Evolutionary conservation across 1,140 invertebrate genomes (phyloP).

Genomic region (Steinernema khuongi): DNA sequence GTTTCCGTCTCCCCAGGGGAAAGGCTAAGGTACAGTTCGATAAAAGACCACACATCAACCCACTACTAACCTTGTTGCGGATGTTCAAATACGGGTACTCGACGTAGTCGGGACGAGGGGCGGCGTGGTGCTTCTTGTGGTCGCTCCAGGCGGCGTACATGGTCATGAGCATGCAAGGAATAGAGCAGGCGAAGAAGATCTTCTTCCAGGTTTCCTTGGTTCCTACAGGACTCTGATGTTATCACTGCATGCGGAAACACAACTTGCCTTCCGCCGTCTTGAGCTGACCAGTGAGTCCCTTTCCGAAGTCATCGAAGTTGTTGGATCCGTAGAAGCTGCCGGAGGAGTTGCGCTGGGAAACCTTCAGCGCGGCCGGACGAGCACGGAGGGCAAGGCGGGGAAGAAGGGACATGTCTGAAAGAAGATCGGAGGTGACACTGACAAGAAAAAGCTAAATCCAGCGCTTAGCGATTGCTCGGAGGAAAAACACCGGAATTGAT

Average conservation of each 20-base stretch:
- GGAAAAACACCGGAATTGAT: too few relatives aligned
- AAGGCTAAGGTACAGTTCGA: slow-evolving; percentile 30
- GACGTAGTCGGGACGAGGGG: slow-evolving; percentile 36
- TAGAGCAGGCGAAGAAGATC: slow-evolving; percentile 38
- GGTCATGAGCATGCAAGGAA: slow-evolving; percentile 36
- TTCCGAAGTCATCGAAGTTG: slow-evolving; percentile 37
- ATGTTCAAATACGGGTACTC: slow-evolving; percentile 41
- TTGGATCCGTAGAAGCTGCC: slow-evolving; percentile 35
- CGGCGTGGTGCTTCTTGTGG: slow-evolving; percentile 32
- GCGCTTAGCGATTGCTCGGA: too few relatives aligned
- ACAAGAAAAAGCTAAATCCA: neutral
- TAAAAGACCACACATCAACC: neutral
- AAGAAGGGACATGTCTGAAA: slow-evolving; percentile 2
- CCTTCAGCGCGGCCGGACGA: slow-evolving; percentile 18
- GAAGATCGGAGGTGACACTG: neutral
- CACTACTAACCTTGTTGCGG: slow-evolving; percentile 35
- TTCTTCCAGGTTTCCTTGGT: slow-evolving; percentile 39
- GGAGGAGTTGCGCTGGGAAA: slow-evolving; percentile 34
- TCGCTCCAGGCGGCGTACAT: slow-evolving; percentile 39
- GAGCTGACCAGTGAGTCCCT: slow-evolving; percentile 11
- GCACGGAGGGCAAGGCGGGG: neutral
- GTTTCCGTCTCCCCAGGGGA: slow-evolving; percentile 44
- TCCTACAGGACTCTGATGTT: slow-evolving; percentile 8
- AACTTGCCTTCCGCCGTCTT: slow-evolving; percentile 33
- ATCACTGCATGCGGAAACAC: neutral